Percentiles rank a stretch among this genome's conserved stretches.
Evolutionary conservation across 2,113 vertebrate species (phyloP).

Genomic region (Glaucomys volans): DNA sequence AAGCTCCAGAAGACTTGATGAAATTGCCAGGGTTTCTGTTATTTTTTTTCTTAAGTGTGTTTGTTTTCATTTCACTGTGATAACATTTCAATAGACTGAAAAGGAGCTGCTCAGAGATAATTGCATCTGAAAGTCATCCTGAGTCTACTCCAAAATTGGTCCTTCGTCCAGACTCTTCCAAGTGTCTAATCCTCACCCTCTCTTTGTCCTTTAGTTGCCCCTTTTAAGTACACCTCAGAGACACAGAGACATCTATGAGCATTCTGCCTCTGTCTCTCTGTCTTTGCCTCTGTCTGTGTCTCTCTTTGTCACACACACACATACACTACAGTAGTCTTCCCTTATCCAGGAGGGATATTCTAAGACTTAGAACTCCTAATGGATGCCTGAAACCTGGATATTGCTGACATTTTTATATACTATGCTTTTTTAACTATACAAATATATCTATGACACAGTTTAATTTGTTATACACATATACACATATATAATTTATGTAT

Average conservation of each 20-base stretch:
- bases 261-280: not conserved
- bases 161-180: not conserved
- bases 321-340: not conserved
- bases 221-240: not conserved
- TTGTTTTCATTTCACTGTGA: not conserved
- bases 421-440: not conserved
- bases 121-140: constrained; percentile 15
- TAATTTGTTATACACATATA: not conserved
- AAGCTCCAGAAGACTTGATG: not conserved
- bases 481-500: not conserved
- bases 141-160: not conserved
- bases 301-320: not conserved
- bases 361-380: not conserved
- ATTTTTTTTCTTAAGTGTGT: not conserved
- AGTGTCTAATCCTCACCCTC: not conserved
- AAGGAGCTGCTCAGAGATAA: not conserved
- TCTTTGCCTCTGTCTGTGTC: not conserved
- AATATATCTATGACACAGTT: not conserved
- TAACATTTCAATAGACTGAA: not conserved
- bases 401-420: not conserved
- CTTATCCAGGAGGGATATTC: not conserved
- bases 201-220: not conserved
- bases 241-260: not conserved
- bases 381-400: not conserved
- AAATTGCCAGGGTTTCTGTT: not conserved